Evolutionary conservation across 2,113 vertebrate genomes (phyloP).

Genomic region (Rhizomys pruinosus): DNA sequence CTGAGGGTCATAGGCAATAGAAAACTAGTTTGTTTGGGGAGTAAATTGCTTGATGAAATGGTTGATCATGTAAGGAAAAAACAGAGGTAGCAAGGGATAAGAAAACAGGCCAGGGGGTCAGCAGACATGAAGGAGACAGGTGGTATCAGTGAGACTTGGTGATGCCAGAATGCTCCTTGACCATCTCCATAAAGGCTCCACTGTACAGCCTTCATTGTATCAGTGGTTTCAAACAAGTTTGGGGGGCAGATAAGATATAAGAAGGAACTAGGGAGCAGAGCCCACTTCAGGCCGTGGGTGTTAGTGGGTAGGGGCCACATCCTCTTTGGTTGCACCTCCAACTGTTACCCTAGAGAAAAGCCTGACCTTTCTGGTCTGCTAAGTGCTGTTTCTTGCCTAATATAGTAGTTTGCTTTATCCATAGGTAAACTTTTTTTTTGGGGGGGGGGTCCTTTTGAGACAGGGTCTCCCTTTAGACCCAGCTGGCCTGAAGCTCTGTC

Average conservation of each 20-base stretch:
- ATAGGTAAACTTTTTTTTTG: no score
- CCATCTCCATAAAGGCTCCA: not conserved
- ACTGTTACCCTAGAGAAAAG: not conserved
- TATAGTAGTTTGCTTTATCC: no score
- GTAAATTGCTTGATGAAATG: not conserved
- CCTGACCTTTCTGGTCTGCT: not conserved
- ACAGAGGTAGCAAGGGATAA: not conserved
- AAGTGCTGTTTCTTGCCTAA: not conserved
- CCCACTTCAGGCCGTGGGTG: no score
- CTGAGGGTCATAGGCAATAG: not conserved
- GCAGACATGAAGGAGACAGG: not conserved
- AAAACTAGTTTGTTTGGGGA: not conserved
- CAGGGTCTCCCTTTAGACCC: no score
- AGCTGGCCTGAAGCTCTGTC: conserved; percentile 56
- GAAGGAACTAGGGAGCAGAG: not conserved
- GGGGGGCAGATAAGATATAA: not conserved
- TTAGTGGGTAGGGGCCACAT: not conserved
- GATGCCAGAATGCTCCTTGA: no score
- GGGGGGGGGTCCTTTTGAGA: no score
- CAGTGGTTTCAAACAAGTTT: not conserved
- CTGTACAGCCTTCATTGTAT: not conserved
- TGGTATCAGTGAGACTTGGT: not conserved
- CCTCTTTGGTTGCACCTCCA: not conserved
- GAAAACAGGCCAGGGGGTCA: not conserved
- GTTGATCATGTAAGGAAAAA: not conserved